A percentile compares a stretch with the other conserved stretches of the same genome.
Conservation (phyloP, 53 echinoderm and acorn worm genomes). For the Luidia sarsii region DNA sequence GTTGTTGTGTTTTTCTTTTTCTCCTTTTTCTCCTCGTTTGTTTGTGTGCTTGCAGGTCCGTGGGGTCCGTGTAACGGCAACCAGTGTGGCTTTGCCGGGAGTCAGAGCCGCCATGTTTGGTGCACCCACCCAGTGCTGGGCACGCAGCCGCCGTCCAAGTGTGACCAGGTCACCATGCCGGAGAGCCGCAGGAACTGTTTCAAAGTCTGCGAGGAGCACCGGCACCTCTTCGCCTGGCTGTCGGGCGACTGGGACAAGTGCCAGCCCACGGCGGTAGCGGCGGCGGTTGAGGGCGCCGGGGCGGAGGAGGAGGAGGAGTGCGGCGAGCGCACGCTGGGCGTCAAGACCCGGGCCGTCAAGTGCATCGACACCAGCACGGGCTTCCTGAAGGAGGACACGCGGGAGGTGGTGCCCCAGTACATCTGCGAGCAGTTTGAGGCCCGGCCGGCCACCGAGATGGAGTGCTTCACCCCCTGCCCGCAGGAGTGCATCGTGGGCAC, state of each 20-base stretch:
- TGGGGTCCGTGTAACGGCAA: constrained; percentile 84
- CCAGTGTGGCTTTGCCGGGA: constrained; percentile 75
- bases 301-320: constrained; percentile 34
- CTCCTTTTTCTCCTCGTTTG: too few species aligned
- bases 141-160: constrained; percentile 65
- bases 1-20: too few species aligned
- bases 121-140: constrained; percentile 75
- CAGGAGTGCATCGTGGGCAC: constrained; percentile 88
- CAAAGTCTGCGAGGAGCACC: constrained; percentile 84
- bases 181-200: constrained; percentile 76
- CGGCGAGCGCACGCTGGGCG: constrained; percentile 75
- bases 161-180: constrained; percentile 67
- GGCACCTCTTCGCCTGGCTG: constrained; percentile 84
- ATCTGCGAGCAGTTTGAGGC: constrained; percentile 80
- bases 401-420: constrained; percentile 51
- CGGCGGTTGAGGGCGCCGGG: neutral
- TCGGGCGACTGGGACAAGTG: constrained; percentile 84
- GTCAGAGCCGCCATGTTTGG: constrained; percentile 77
- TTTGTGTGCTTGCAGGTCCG: too few species aligned
- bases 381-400: constrained; percentile 47
- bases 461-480: constrained; percentile 86
- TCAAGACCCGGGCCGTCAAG: constrained; percentile 72
- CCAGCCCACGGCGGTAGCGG: constrained; percentile 1
- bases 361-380: constrained; percentile 82
- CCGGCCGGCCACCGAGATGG: constrained; percentile 69